Conservation (phyloP, 2,888 invertebrate species). For the Chymomyza caudatula region DNA sequence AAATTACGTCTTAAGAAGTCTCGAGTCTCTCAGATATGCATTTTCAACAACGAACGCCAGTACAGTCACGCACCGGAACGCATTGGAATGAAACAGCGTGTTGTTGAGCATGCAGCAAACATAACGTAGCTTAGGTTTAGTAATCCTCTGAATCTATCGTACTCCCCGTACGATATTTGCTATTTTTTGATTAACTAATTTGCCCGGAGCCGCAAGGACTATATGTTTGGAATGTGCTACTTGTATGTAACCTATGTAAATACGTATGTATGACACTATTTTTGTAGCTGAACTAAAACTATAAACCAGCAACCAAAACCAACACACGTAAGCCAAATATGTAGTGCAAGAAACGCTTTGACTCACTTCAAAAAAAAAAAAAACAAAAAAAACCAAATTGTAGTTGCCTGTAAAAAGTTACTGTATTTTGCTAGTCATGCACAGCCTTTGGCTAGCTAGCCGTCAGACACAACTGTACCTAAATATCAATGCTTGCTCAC, state of each 20-base stretch:
- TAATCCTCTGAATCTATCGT: background rate
- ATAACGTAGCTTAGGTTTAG: background rate
- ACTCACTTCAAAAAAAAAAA: background rate
- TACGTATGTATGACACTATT: slow-evolving; percentile 48
- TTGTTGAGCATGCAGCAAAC: slow-evolving; percentile 37
- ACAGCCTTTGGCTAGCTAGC: background rate
- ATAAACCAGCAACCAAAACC: background rate
- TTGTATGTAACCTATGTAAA: slow-evolving; percentile 53
- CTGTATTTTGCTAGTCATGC: background rate
- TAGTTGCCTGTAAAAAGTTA: background rate
- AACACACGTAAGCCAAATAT: slow-evolving; percentile 9
- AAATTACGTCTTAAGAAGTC: background rate
- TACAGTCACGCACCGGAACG: slow-evolving; percentile 51
- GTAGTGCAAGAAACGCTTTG: slow-evolving; percentile 14
- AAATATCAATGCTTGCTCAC: background rate
- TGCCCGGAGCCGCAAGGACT: slow-evolving; percentile 25
- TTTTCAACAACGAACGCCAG: slow-evolving; percentile 1
- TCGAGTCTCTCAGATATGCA: background rate
- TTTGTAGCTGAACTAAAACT: slow-evolving; percentile 1
- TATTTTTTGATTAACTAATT: background rate
- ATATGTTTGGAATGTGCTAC: slow-evolving; percentile 45
- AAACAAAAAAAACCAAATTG: background rate
- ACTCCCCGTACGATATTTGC: background rate
- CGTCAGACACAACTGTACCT: background rate
- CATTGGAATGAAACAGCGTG: slow-evolving; percentile 42